These are phyloP conservation scores for Metellina segmentata DNA, from an alignment of 2,888 invertebrate species.

Conservation along the genomic window DNA sequence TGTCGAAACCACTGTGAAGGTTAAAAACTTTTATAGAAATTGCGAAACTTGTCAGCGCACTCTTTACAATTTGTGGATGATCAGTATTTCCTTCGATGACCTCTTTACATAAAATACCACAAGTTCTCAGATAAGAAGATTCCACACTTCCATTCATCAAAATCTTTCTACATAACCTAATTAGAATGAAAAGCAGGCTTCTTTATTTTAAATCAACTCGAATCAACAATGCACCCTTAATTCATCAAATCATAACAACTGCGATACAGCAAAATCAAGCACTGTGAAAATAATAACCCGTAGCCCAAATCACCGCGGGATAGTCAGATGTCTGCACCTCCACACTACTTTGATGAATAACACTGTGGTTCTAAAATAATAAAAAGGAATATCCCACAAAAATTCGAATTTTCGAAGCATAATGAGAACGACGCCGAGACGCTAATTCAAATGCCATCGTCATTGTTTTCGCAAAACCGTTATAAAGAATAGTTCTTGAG, in stretches of 20 bases:
- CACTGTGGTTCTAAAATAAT: neutral
- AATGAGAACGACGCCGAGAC: slow-evolving; percentile 33
- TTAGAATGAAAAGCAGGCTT: too few relatives aligned
- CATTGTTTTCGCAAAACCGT: slow-evolving; percentile 45
- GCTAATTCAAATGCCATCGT: slow-evolving; percentile 41
- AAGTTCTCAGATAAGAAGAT: too few relatives aligned
- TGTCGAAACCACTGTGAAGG: too few relatives aligned
- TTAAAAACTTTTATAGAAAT: too few relatives aligned
- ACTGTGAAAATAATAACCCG: neutral
- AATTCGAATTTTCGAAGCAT: neutral
- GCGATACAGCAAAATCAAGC: neutral
- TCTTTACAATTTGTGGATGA: too few relatives aligned
- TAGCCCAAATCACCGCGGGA: neutral
- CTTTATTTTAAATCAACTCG: too few relatives aligned
- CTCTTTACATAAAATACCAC: too few relatives aligned
- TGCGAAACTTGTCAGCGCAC: too few relatives aligned
- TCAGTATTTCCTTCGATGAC: too few relatives aligned
- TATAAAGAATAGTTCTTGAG: slow-evolving; percentile 47
- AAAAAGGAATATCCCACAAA: slow-evolving; percentile 10
- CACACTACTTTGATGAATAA: neutral
- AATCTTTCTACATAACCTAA: too few relatives aligned
- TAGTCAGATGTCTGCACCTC: neutral
- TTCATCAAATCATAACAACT: neutral
- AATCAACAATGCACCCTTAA: neutral
- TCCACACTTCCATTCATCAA: too few relatives aligned